phyloP scores from a whole-genome alignment of 2,888 invertebrate genomes.

The Melieria picta region DNA sequence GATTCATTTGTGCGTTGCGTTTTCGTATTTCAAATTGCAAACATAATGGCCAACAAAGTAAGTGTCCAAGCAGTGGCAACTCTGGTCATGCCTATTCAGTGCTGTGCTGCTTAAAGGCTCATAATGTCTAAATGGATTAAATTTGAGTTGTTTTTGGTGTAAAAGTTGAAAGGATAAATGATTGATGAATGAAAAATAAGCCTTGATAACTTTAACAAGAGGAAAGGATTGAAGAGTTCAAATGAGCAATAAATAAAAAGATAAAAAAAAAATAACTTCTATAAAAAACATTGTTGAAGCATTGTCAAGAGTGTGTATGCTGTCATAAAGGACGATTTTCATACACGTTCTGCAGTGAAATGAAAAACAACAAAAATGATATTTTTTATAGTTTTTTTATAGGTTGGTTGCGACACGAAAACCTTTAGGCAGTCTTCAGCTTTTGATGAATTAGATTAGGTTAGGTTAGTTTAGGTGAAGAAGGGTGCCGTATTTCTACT shows the following conservation, averaged over 20 bases:
- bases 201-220: neutral
- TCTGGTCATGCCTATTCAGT: no score
- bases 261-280: neutral
- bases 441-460: no score
- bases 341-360: no score
- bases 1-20: conserved; percentile 14
- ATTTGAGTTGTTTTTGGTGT: neutral
- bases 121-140: neutral
- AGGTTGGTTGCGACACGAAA: no score
- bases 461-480: no score
- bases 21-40: conserved; percentile 35
- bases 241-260: neutral
- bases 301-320: no score
- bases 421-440: no score
- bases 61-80: conserved; percentile 42
- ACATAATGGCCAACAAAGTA: conserved; percentile 58
- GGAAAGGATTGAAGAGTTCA: neutral
- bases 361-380: no score
- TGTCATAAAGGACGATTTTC: no score
- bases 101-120: no score
- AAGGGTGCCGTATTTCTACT: no score
- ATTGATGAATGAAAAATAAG: neutral
- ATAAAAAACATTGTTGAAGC: neutral
- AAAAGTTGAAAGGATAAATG: neutral
- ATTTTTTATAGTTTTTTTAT: no score